Evolutionary conservation across 2,888 invertebrate genomes (phyloP).

Genomic region (Teleiodes luculella): DNA sequence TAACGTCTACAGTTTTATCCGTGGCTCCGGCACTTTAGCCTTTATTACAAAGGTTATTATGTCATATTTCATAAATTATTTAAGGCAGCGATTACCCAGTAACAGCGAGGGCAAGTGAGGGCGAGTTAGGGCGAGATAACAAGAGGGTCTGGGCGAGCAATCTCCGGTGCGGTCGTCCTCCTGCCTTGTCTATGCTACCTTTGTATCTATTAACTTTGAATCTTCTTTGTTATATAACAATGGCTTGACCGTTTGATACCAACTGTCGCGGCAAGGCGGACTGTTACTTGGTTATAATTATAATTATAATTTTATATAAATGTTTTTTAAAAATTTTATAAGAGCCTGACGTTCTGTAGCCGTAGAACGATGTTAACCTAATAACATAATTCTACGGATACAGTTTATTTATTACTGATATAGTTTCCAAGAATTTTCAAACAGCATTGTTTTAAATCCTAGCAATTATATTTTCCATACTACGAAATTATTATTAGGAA

Average conservation of each 20-base stretch:
- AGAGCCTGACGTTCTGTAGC: too few relatives aligned
- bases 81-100: slow-evolving; percentile 55
- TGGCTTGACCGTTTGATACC: slow-evolving; percentile 5
- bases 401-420: too few relatives aligned
- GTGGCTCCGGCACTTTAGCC: slow-evolving; percentile 40
- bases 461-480: too few relatives aligned
- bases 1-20: slow-evolving; percentile 55
- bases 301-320: too few relatives aligned
- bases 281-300: too few relatives aligned
- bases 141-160: slow-evolving; percentile 34
- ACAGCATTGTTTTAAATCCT: too few relatives aligned
- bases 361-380: too few relatives aligned
- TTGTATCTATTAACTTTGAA: neutral
- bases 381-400: too few relatives aligned
- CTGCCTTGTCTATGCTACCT: slow-evolving; percentile 1
- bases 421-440: too few relatives aligned
- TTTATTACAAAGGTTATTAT: slow-evolving; percentile 68
- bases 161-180: slow-evolving; percentile 26
- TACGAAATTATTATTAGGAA: neutral
- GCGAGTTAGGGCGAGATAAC: slow-evolving; percentile 51
- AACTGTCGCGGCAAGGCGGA: neutral
- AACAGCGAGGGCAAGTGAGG: too few relatives aligned
- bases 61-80: slow-evolving; percentile 71
- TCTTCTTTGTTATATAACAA: slow-evolving; percentile 8
- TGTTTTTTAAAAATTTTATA: too few relatives aligned